These are phyloP conservation scores for Gracilinanus agilis DNA, from an alignment of 2,113 vertebrate genomes.

Conservation along the genomic window DNA sequence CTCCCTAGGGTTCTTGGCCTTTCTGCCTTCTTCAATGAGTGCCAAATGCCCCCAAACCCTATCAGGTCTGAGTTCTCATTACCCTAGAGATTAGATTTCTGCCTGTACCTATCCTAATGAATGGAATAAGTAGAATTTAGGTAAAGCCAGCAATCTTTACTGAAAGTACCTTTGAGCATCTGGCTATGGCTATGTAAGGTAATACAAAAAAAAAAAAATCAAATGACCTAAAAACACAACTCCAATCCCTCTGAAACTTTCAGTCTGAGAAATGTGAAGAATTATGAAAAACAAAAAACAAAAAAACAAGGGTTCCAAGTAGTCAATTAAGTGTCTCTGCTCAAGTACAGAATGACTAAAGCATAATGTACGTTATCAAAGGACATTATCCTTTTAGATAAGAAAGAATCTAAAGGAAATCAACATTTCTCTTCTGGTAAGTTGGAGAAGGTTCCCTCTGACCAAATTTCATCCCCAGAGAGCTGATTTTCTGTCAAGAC, in stretches of 20 bases:
- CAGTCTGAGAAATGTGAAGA: neutral
- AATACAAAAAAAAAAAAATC: neutral
- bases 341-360: conserved; percentile 37
- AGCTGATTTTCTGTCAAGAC: conserved; percentile 28
- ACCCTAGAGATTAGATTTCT: neutral
- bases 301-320: neutral
- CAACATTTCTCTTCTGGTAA: conserved; percentile 53
- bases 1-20: neutral
- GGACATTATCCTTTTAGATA: neutral
- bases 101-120: neutral
- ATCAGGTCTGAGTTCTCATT: neutral
- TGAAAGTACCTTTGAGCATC: neutral
- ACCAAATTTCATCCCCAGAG: neutral
- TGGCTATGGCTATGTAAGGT: neutral
- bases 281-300: neutral
- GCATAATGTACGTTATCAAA: too few relatives aligned
- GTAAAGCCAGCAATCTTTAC: neutral
- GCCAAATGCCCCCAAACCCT: neutral
- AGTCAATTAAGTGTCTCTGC: conserved; percentile 50
- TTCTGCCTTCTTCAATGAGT: neutral
- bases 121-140: neutral
- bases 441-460: conserved; percentile 33
- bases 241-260: conserved; percentile 5
- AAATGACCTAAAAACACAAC: neutral
- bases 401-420: conserved; percentile 47